Conservation (phyloP, 2,113 vertebrate species). For the Proterorhinus semilunaris region DNA sequence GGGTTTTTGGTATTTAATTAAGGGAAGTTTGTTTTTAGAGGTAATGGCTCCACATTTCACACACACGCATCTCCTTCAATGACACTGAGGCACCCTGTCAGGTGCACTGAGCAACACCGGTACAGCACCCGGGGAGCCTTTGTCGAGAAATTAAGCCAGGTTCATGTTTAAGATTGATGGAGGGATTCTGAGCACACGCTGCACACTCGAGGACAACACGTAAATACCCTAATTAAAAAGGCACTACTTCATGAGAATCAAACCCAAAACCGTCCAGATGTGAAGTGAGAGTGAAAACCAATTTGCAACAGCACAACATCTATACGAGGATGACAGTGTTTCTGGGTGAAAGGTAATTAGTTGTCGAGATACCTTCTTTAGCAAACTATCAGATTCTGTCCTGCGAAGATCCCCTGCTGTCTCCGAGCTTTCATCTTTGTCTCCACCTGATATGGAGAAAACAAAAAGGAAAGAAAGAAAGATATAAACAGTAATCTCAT, state of each 20-base stretch:
- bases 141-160: no score
- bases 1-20: no score
- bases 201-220: slow-evolving; percentile 3
- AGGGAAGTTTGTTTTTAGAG: no score
- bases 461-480: slow-evolving; percentile 14
- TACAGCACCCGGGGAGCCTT: no score
- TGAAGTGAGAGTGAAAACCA: neutral
- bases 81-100: no score
- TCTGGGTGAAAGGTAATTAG: slow-evolving; percentile 28
- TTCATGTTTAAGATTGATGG: no score
- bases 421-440: slow-evolving; percentile 87
- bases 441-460: slow-evolving; percentile 77
- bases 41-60: no score
- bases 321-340: neutral
- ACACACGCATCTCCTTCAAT: no score
- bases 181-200: no score
- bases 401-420: slow-evolving; percentile 87
- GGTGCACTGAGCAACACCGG: no score
- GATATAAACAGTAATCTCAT: neutral
- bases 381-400: slow-evolving; percentile 91
- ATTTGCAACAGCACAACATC: neutral
- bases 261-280: neutral
- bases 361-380: slow-evolving; percentile 84
- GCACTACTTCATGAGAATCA: neutral
- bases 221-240: neutral